Conservation (phyloP, 2,888 invertebrate genomes). For the Polydrusus tereticollis region DNA sequence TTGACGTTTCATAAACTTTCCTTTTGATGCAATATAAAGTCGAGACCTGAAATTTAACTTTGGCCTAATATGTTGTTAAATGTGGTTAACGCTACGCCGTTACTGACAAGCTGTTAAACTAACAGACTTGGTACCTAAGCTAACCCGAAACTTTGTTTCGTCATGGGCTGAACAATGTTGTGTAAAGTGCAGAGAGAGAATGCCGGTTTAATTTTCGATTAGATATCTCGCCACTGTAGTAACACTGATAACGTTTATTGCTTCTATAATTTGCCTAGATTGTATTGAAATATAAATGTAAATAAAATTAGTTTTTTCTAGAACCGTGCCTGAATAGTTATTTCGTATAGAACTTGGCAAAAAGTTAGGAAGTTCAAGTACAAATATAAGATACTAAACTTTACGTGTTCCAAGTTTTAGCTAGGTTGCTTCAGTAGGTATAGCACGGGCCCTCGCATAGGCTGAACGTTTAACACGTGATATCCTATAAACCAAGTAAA, state of each 20-base stretch:
- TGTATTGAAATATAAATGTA: too few species aligned
- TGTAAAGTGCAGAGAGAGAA: background rate
- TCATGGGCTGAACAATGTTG: background rate
- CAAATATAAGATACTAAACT: too few species aligned
- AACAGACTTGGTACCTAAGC: constrained; percentile 9
- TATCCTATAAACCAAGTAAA: too few species aligned
- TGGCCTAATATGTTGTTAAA: background rate
- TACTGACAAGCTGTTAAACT: constrained; percentile 3
- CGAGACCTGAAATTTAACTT: constrained; percentile 3
- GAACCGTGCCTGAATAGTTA: too few species aligned
- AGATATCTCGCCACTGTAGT: background rate
- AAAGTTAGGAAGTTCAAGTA: too few species aligned
- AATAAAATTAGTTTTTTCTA: too few species aligned
- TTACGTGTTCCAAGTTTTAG: too few species aligned
- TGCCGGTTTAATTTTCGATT: constrained; percentile 2
- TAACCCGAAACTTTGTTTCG: constrained; percentile 1
- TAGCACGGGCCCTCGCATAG: too few species aligned
- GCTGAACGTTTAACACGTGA: too few species aligned
- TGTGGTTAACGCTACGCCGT: constrained; percentile 6
- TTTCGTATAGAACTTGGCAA: too few species aligned
- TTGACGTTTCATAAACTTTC: background rate
- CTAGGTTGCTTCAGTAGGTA: too few species aligned
- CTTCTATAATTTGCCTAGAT: too few species aligned
- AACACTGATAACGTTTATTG: background rate
- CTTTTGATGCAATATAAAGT: background rate